Percentiles rank a stretch among this genome's conserved stretches.
Evolutionary conservation across 2,888 invertebrate genomes (phyloP).

Genomic region (Zaprionus lineosus): DNA sequence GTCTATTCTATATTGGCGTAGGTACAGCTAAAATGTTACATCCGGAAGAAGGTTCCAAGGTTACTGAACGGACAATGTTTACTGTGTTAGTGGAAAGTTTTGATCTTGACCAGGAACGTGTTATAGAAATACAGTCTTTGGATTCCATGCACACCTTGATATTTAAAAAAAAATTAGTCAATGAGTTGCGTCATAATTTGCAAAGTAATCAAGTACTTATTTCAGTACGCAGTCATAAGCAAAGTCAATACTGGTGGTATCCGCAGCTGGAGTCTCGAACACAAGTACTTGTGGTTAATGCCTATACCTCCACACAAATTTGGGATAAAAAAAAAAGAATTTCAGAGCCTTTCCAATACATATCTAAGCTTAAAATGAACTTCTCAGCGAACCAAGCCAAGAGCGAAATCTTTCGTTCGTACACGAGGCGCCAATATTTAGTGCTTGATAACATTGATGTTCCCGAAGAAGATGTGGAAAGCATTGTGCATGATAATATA

Average conservation of each 20-base stretch:
- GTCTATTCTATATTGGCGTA: constrained; percentile 44
- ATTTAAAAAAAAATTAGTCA: constrained; percentile 29
- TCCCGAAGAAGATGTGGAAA: constrained; percentile 45
- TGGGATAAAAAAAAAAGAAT: constrained; percentile 26
- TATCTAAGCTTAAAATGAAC: constrained; percentile 35
- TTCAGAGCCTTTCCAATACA: constrained; percentile 35
- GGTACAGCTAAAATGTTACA: constrained; percentile 23
- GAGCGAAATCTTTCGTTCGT: not conserved
- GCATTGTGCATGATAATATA: constrained; percentile 36
- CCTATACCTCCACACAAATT: constrained; percentile 24
- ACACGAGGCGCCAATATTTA: not conserved
- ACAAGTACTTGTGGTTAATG: constrained; percentile 45
- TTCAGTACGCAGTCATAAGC: constrained; percentile 41
- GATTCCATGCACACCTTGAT: constrained; percentile 43
- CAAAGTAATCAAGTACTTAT: constrained; percentile 34
- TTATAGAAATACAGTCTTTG: constrained; percentile 25
- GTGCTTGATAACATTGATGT: constrained; percentile 42
- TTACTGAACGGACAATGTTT: constrained; percentile 21
- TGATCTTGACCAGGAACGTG: constrained; percentile 31
- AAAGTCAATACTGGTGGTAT: constrained; percentile 51
- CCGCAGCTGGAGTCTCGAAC: constrained; percentile 47
- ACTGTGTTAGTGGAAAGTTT: constrained; percentile 42
- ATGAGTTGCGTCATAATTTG: constrained; percentile 30
- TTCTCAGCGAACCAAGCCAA: constrained; percentile 12
- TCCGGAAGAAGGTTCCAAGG: constrained; percentile 20